phyloP scores from a whole-genome alignment of 2,888 invertebrate species.

The Erannis defoliaria region DNA sequence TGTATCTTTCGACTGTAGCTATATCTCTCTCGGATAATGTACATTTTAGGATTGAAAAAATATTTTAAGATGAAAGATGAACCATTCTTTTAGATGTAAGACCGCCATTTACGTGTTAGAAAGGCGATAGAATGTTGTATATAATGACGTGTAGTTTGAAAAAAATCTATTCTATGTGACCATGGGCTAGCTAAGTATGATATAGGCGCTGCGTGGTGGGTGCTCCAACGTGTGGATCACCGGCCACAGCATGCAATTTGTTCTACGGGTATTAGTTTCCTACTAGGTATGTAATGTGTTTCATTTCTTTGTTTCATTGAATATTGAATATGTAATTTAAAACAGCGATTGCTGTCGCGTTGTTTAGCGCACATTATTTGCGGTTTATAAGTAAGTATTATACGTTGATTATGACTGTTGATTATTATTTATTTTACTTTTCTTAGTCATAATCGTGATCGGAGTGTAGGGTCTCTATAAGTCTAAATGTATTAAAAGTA shows the following conservation, averaged over 20 bases:
- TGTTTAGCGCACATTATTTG: conserved; percentile 76
- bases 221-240: conserved; percentile 43
- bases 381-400: conserved; percentile 53
- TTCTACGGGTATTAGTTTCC: conserved; percentile 87
- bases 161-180: conserved; percentile 36
- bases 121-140: conserved; percentile 40
- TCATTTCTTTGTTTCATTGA: conserved; percentile 73
- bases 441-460: conserved; percentile 60
- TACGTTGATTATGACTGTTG: conserved; percentile 78
- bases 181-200: conserved; percentile 27
- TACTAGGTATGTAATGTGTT: conserved; percentile 80
- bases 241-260: conserved; percentile 76
- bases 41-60: conserved; percentile 43
- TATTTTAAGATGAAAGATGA: conserved; percentile 30
- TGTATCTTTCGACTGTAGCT: conserved; percentile 51
- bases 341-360: conserved; percentile 58
- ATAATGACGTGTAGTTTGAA: conserved; percentile 41
- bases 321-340: conserved; percentile 56
- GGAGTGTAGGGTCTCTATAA: conserved; percentile 67
- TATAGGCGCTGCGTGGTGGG: conserved; percentile 23
- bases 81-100: conserved; percentile 38
- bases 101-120: conserved; percentile 37
- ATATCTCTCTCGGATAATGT: conserved; percentile 53
- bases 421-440: conserved; percentile 83
- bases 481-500: conserved; percentile 60